Evolutionary conservation across 2,888 invertebrate species (phyloP), one percentile per base, ranked within the genome.

Genomic region (Fabriciana adippe): DNA sequence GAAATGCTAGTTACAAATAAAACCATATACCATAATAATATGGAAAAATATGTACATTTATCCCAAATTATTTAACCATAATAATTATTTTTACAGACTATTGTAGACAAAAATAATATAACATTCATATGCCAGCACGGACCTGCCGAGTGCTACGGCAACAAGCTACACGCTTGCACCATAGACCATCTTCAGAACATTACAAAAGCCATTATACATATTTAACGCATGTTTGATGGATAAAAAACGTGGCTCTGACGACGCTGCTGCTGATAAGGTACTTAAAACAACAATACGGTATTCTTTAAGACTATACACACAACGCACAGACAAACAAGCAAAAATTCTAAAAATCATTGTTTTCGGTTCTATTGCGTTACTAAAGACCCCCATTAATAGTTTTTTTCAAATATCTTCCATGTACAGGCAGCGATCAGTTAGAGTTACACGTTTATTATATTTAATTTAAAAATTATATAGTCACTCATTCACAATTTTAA

Each of bases 151-250:
- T 97, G 97, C 80, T 93, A 94, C 74, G 97, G 96, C 0, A 97
- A 97, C 84, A 96, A 94, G 76, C 93, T 97, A 67, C 97, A 97
- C 81, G 95, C 96, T 0, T 97, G 97, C 83, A 94, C 94, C 0
- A 93, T 96, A 57, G 93, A 95, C 73, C 78, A 91, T n/a, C 84
- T 96, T 14, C 81, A 87, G 57, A 93, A 96, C 80, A 86, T 88
- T n/a, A 87, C 93, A 2, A 77, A 87, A 51, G 93, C 94, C 59
- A 79, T 96, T 8, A 87, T n/a, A n/a, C n/a, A n/a, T 94, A 75
- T 95, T 95, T 77, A 93, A 96, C 57, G 88, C 94, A 2, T 96
- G 96, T 77, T 95, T 96, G 95, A 96, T 96, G 75, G 71, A 72
- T 11, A 13, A 14, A 6, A 56, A 67, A 16, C 51, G n/a, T 14